These are phyloP conservation scores for Cephus sareptanus DNA, from an alignment of 2,888 invertebrate genomes.

Conservation along the genomic window DNA sequence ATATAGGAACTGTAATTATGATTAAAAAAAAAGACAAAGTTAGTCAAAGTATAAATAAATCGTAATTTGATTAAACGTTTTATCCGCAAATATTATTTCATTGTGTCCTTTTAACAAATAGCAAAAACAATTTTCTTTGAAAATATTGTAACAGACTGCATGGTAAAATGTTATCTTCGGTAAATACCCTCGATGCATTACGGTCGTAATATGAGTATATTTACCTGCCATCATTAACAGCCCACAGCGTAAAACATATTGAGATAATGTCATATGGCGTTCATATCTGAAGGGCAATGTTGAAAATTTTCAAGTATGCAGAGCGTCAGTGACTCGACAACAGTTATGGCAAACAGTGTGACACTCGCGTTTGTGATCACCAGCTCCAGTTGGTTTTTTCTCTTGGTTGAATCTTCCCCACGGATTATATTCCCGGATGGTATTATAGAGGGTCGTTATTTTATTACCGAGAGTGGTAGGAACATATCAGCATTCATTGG, in stretches of 20 bases:
- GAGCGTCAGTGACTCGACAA: not conserved
- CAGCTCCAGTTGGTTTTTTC: not conserved
- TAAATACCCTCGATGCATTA: not conserved
- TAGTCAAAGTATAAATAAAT: not conserved
- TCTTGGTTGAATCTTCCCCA: not conserved
- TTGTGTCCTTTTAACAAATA: not conserved
- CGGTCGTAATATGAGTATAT: not conserved
- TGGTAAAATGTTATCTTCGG: not conserved
- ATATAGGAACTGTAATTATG: not conserved
- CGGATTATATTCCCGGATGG: not conserved
- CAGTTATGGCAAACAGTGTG: not conserved
- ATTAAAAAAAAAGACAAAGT: not conserved
- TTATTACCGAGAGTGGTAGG: not conserved
- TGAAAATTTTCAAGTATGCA: not conserved
- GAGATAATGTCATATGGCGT: not conserved
- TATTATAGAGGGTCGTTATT: not conserved
- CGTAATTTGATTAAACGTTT: not conserved
- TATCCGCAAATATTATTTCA: not conserved
- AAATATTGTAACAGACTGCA: not conserved
- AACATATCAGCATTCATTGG: slow-evolving; percentile 21
- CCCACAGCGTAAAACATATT: not conserved
- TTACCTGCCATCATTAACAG: not conserved
- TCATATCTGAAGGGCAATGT: not conserved
- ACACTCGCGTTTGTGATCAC: not conserved
- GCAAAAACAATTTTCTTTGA: not conserved